Conservation (phyloP, 2,888 invertebrate genomes). For the Punctoribates punctum region DNA sequence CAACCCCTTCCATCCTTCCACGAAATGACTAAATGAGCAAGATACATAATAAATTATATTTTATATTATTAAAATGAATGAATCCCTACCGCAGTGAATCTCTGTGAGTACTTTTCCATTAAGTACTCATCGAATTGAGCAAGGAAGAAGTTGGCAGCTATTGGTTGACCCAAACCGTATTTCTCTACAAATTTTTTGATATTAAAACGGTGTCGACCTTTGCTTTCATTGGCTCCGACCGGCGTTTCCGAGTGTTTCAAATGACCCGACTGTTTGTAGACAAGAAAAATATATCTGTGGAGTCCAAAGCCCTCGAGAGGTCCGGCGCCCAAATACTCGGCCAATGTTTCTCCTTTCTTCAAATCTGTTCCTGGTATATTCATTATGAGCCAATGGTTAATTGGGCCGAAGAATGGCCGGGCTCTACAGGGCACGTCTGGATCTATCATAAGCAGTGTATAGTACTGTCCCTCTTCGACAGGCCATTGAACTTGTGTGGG, state of each 20-base stretch:
- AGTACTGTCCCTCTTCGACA: constrained; percentile 2
- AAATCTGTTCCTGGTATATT: constrained; percentile 56
- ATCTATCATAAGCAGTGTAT: constrained; percentile 50
- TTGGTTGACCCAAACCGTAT: constrained; percentile 44
- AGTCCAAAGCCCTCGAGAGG: constrained; percentile 52
- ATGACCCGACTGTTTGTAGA: constrained; percentile 46
- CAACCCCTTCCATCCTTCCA: too few relatives aligned
- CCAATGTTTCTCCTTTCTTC: constrained; percentile 53
- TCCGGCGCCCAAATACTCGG: constrained; percentile 55
- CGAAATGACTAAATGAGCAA: too few relatives aligned
- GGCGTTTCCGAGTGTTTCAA: constrained; percentile 45
- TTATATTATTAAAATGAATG: too few relatives aligned
- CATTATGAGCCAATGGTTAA: constrained; percentile 57
- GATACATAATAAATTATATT: too few relatives aligned
- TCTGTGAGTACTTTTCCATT: too few relatives aligned
- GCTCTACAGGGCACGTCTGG: constrained; percentile 56
- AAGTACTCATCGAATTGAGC: too few relatives aligned
- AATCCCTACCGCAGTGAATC: too few relatives aligned
- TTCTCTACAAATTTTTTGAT: constrained; percentile 43
- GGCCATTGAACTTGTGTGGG: constrained; percentile 41
- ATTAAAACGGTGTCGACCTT: constrained; percentile 50
- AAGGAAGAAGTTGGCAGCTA: constrained; percentile 38
- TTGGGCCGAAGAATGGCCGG: constrained; percentile 52
- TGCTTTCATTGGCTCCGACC: constrained; percentile 55
- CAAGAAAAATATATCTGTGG: constrained; percentile 47